phyloP scores from a whole-genome alignment of 1,140 invertebrate genomes.

The Drusus annulatus region DNA sequence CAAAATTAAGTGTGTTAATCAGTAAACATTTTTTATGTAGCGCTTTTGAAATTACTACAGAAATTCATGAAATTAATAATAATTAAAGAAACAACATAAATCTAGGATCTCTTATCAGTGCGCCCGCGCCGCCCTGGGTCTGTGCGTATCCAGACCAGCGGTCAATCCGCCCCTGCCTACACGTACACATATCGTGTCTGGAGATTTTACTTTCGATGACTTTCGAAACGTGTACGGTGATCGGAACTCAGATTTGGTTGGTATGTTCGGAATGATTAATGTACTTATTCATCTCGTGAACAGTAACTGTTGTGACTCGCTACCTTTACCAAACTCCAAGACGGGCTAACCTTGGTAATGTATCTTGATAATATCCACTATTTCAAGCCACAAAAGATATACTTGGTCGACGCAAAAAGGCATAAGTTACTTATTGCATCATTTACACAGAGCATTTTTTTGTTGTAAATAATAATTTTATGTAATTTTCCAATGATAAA shows the following conservation, averaged over 20 bases:
- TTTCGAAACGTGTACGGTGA: conserved; percentile 21
- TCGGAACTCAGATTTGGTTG: conserved; percentile 23
- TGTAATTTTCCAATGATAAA: no score
- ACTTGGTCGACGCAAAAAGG: no score
- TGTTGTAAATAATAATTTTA: no score
- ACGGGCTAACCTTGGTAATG: background rate
- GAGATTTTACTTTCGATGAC: conserved; percentile 32
- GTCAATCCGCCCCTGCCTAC: background rate
- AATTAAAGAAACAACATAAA: background rate
- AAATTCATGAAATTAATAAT: no score
- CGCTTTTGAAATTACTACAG: no score
- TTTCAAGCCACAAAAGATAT: background rate
- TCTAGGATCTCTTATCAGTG: background rate
- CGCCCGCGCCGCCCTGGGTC: background rate
- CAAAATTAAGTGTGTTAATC: no score
- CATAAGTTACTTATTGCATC: no score
- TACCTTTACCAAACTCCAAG: background rate
- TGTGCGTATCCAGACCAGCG: background rate
- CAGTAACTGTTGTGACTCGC: background rate
- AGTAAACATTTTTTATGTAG: no score
- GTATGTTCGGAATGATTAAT: conserved; percentile 7
- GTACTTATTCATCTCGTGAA: background rate
- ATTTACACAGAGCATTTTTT: no score
- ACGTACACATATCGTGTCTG: background rate
- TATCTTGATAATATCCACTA: background rate